Percentiles rank a stretch among this genome's conserved stretches.
phyloP scores from a whole-genome alignment of 1,140 invertebrate species.

The Carposina sasakii region DNA sequence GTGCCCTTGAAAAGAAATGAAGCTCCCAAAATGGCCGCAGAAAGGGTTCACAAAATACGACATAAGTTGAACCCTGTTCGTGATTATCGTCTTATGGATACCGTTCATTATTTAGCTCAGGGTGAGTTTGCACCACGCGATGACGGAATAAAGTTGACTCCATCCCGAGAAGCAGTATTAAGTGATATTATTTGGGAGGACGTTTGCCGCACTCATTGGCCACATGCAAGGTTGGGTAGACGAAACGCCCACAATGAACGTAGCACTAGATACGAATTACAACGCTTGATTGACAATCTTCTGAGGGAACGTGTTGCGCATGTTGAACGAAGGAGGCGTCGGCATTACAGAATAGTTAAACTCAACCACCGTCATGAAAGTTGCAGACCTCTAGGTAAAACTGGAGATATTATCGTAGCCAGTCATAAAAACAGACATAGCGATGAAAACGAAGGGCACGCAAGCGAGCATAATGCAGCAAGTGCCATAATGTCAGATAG shows the following conservation, averaged over 20 bases:
- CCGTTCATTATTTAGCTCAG: slow-evolving; percentile 64
- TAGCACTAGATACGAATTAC: slow-evolving; percentile 48
- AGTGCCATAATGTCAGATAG: slow-evolving; percentile 28
- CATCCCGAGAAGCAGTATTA: slow-evolving; percentile 61
- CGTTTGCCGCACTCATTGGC: slow-evolving; percentile 66
- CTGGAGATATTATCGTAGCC: slow-evolving; percentile 62
- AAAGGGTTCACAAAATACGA: slow-evolving; percentile 58
- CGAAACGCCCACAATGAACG: slow-evolving; percentile 42
- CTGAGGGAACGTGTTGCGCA: slow-evolving; percentile 57
- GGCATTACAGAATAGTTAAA: slow-evolving; percentile 62
- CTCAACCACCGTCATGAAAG: slow-evolving; percentile 58
- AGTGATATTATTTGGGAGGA: slow-evolving; percentile 68
- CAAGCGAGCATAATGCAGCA: slow-evolving; percentile 32
- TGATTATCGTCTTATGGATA: slow-evolving; percentile 64
- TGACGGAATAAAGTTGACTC: slow-evolving; percentile 63
- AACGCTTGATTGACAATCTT: slow-evolving; percentile 59
- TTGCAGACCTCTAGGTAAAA: slow-evolving; percentile 55
- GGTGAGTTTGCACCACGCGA: slow-evolving; percentile 63
- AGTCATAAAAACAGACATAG: slow-evolving; percentile 51
- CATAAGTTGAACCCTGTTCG: slow-evolving; percentile 61
- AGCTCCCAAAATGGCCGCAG: slow-evolving; percentile 48
- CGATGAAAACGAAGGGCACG: slow-evolving; percentile 26
- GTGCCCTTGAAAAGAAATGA: slow-evolving; percentile 59
- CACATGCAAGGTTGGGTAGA: slow-evolving; percentile 49
- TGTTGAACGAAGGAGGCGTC: slow-evolving; percentile 50